Base-by-base conservation (phyloP, 92 coral and sea anemone genomes). In the Isaurus tuberculatus region DNA sequence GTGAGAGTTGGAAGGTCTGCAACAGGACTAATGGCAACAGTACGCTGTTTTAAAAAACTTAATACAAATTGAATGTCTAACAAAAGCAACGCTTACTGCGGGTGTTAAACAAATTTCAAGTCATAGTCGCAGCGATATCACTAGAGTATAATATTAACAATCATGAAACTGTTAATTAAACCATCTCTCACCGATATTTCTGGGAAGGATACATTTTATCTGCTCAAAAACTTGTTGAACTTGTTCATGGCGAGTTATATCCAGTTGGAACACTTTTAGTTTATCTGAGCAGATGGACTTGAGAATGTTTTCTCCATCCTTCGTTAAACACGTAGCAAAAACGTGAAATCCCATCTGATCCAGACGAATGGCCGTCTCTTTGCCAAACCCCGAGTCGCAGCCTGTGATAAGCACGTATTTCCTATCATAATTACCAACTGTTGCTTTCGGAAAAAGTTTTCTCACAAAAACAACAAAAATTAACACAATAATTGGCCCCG, bases 331-430 rank as follows among this genome's bases (percentile, higher is more conserved):
- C 17, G 90, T 81, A 30, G 90, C 90, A 73, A 81, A 55, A 29
- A 87, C 90, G 33, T 51, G 60, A 80, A 87, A 87, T 14, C 90
- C 90, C 25, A 87, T 63, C 37, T 58, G 25, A 58, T 87, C 90
- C 32, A 87, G 67, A 6, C 73, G 86, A 71, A 51, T 87, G 66
- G 90, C 90, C 5, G 90, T 63, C 23, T 72, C 79, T 26, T 65
- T 84, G 14, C 90, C 90, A 49, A 87, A 87, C 10, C 90, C 90
- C 60, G 90, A 87, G 79, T 87, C 90, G 61, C 90, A 87, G 53
- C 90, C 90, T 15, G 86, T 87, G 65, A 81, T 65, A 23, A 87
- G 80, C 30, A 81, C 79, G 75, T 65, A 87, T 19, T 40, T 75
- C 30, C 30, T 75, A 30, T 55, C 48, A 10, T 31, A 73, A 40